These are phyloP conservation scores for Formica selysi DNA, from an alignment of 1,140 invertebrate species.

Conservation along the genomic window DNA sequence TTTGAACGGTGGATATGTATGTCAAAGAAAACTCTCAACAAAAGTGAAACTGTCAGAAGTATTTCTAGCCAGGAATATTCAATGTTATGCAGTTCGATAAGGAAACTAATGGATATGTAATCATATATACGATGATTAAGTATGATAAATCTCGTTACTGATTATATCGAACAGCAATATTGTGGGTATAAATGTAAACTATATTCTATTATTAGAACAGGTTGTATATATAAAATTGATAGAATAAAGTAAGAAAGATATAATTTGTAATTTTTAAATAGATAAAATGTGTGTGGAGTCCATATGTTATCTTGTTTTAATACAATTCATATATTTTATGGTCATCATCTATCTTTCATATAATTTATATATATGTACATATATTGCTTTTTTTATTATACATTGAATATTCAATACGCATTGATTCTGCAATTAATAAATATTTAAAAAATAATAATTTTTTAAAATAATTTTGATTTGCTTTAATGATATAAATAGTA, in stretches of 20 bases:
- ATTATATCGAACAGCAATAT: not conserved
- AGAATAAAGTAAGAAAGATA: not conserved
- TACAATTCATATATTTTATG: not conserved
- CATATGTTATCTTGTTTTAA: not conserved
- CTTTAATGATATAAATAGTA: not conserved
- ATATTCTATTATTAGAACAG: not conserved
- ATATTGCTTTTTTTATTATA: not conserved
- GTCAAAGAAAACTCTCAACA: not conserved
- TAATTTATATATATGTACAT: not conserved
- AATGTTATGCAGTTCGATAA: not conserved
- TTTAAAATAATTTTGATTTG: not conserved
- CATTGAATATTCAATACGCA: no score
- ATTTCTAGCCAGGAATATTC: constrained; percentile 1
- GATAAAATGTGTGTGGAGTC: not conserved
- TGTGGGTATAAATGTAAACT: not conserved
- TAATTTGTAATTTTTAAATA: not conserved
- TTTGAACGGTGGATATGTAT: not conserved
- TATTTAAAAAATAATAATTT: not conserved
- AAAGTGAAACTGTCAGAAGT: constrained; percentile 18
- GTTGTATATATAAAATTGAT: not conserved
- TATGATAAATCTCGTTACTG: not conserved
- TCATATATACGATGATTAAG: constrained; percentile 4
- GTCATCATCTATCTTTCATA: not conserved
- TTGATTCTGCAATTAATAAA: not conserved
- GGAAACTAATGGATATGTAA: constrained; percentile 27